These are phyloP conservation scores for Sarcophaga rosellei DNA, from an alignment of 2,888 invertebrate genomes.

Conservation along the genomic window DNA sequence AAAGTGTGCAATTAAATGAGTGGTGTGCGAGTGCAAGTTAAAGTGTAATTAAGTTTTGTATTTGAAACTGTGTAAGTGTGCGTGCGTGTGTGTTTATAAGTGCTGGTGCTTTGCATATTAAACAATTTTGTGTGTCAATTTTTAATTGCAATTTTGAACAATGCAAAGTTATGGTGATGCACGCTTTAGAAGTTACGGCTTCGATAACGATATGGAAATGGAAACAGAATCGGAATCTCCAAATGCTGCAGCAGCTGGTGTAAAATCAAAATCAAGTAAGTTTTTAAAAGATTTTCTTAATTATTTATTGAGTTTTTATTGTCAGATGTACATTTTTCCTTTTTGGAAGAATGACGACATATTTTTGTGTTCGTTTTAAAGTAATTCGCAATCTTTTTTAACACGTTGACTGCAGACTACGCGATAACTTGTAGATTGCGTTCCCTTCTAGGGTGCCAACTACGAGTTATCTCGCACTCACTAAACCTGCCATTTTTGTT, in stretches of 20 bases:
- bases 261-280: slow-evolving; percentile 75
- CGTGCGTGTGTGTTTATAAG: neutral
- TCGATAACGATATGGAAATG: slow-evolving; percentile 81
- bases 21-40: neutral
- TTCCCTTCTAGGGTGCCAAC: too few relatives aligned
- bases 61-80: neutral
- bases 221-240: slow-evolving; percentile 76
- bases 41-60: neutral
- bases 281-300: slow-evolving; percentile 20
- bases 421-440: too few relatives aligned
- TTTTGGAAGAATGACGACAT: too few relatives aligned
- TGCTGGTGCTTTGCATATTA: neutral
- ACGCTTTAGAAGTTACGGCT: slow-evolving; percentile 80
- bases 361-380: too few relatives aligned
- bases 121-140: neutral
- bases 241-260: slow-evolving; percentile 44
- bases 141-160: slow-evolving; percentile 31
- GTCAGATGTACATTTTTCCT: too few relatives aligned
- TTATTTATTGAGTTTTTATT: too few relatives aligned
- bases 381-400: too few relatives aligned
- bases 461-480: too few relatives aligned
- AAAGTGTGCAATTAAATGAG: neutral
- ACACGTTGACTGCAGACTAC: too few relatives aligned
- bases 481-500: too few relatives aligned
- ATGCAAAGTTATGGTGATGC: slow-evolving; percentile 80